A percentile compares a stretch with the other conserved stretches of the same genome.
Conservation (phyloP, 1,140 invertebrate genomes). For the Charaxes varanes region DNA sequence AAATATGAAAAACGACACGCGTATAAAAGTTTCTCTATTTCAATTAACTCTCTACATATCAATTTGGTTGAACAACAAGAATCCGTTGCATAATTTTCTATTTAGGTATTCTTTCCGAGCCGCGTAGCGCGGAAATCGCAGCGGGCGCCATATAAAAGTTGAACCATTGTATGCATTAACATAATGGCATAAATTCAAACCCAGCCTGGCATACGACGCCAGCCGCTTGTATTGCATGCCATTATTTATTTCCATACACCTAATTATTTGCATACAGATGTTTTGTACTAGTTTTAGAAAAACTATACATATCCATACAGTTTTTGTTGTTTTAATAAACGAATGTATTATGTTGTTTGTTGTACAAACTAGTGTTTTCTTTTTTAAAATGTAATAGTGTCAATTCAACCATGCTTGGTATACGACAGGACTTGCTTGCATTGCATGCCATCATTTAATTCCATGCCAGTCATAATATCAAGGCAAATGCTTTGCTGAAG, state of each 20-base stretch:
- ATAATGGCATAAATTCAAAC: slow-evolving; percentile 27
- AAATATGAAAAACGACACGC: no score
- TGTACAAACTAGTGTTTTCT: no score
- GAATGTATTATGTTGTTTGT: no score
- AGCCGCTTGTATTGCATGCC: slow-evolving; percentile 16
- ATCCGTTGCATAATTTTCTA: slow-evolving; percentile 9
- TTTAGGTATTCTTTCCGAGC: slow-evolving; percentile 14
- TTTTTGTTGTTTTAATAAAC: no score
- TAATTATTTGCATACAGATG: slow-evolving; percentile 23
- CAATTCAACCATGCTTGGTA: slow-evolving; percentile 21
- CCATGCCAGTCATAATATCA: slow-evolving; percentile 18
- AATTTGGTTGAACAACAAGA: no score
- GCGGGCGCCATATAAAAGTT: slow-evolving; percentile 30
- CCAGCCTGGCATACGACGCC: slow-evolving; percentile 18
- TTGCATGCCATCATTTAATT: slow-evolving; percentile 20
- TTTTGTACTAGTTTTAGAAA: slow-evolving; percentile 4
- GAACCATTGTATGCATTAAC: slow-evolving; percentile 22
- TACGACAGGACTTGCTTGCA: slow-evolving; percentile 16
- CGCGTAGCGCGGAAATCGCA: slow-evolving; percentile 21
- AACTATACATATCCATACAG: no score
- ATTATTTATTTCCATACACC: slow-evolving; percentile 18
- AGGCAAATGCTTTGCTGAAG: slow-evolving; percentile 11
- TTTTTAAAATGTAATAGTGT: no score
- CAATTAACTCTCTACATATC: slow-evolving; percentile 4
- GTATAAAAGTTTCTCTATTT: slow-evolving; percentile 1